Evolutionary conservation across 2,888 invertebrate species (phyloP).

Genomic region (Lasius platythorax): DNA sequence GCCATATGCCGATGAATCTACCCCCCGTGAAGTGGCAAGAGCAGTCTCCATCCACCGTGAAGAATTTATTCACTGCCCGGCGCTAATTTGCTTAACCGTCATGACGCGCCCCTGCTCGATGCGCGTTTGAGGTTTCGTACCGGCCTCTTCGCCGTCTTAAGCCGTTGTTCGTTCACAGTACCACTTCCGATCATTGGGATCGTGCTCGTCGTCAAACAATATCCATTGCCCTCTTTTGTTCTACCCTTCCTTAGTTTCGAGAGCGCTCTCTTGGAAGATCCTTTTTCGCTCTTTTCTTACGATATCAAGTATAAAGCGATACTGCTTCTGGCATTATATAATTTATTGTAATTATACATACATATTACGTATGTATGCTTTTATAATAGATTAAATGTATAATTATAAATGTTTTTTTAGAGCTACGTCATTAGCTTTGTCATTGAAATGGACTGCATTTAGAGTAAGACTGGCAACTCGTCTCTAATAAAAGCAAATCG

Average conservation of each 20-base stretch:
- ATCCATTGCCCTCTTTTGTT: conserved; percentile 68
- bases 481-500: conserved; percentile 76
- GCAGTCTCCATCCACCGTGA: conserved; percentile 72
- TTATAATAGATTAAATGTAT: background rate
- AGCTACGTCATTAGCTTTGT: background rate
- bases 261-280: conserved; percentile 65
- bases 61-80: conserved; percentile 80
- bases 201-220: conserved; percentile 63
- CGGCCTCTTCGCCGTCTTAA: conserved; percentile 31
- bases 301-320: background rate
- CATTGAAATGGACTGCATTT: background rate
- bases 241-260: conserved; percentile 61
- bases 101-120: conserved; percentile 65
- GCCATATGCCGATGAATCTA: conserved; percentile 79
- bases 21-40: conserved; percentile 75
- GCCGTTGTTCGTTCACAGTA: conserved; percentile 43
- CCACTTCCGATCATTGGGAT: conserved; percentile 66
- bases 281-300: conserved; percentile 38
- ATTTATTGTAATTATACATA: conserved; percentile 2
- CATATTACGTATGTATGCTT: background rate
- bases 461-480: conserved; percentile 15
- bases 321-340: background rate
- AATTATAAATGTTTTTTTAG: background rate
- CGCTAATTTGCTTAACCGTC: conserved; percentile 81
- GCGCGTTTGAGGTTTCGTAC: conserved; percentile 11